phyloP scores from a whole-genome alignment of 2,797 vertebrate species.

The Valencia hispanica region DNA sequence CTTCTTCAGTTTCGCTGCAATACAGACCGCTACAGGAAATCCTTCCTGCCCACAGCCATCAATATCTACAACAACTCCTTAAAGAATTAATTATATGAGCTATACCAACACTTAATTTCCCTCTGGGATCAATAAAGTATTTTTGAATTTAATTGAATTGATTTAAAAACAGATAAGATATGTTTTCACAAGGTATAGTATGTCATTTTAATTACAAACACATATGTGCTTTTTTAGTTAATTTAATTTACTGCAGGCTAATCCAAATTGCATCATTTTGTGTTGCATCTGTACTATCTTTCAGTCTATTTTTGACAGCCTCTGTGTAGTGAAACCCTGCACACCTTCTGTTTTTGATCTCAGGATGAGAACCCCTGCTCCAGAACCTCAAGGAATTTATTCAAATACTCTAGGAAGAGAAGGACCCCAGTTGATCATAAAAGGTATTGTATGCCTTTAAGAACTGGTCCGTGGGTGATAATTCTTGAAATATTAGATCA shows the following conservation, averaged over 20 bases:
- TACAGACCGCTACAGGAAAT: no score
- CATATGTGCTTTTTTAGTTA: not conserved
- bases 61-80: no score
- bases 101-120: no score
- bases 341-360: not conserved
- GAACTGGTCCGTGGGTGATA: conserved; percentile 43
- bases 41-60: no score
- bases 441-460: conserved; percentile 49
- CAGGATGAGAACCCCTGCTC: not conserved
- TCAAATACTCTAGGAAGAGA: conserved; percentile 32
- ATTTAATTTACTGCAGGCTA: not conserved
- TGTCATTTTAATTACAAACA: not conserved
- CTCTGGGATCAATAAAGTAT: no score
- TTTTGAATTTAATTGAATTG: no score
- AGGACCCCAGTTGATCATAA: conserved; percentile 48
- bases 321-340: not conserved
- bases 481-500: conserved; percentile 70
- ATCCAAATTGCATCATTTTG: not conserved
- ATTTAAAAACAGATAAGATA: not conserved
- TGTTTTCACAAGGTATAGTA: no score
- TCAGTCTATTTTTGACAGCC: not conserved
- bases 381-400: conserved; percentile 32
- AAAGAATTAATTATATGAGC: no score
- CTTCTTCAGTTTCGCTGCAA: no score
- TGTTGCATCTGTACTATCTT: not conserved